Conservation (phyloP, 1,140 invertebrate species). For the Archivesica marissinica region DNA sequence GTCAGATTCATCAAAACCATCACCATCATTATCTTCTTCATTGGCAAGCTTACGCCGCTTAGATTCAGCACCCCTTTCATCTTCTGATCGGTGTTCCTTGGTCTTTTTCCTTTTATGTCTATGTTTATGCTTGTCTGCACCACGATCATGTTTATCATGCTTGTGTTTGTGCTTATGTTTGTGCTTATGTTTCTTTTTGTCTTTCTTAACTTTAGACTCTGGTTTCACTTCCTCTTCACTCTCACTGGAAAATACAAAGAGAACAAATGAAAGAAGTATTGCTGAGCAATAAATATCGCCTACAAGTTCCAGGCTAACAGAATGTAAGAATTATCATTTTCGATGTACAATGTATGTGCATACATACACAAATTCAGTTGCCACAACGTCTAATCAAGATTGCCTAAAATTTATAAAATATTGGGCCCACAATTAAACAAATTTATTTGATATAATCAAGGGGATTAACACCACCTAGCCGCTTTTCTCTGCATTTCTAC, state of each 20-base stretch:
- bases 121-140: slow-evolving; percentile 71
- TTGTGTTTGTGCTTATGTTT: slow-evolving; percentile 82
- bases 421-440: no score
- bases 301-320: background rate
- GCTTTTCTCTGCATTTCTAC: no score
- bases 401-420: no score
- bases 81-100: slow-evolving; percentile 62
- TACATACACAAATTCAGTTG: background rate
- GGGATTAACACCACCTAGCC: no score
- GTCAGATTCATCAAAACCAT: slow-evolving; percentile 67
- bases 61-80: slow-evolving; percentile 53
- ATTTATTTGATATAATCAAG: no score
- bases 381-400: no score
- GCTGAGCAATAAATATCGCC: background rate
- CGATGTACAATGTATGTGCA: background rate
- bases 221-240: slow-evolving; percentile 59
- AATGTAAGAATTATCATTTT: background rate
- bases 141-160: slow-evolving; percentile 68
- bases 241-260: slow-evolving; percentile 33
- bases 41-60: slow-evolving; percentile 57
- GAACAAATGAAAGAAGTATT: background rate
- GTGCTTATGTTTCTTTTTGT: slow-evolving; percentile 81
- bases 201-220: slow-evolving; percentile 65
- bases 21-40: slow-evolving; percentile 61
- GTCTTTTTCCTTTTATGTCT: slow-evolving; percentile 78